Evolutionary conservation across 2,797 vertebrate genomes (phyloP), one percentile per base, ranked within the genome.

Genomic region (Galago senegalensis): DNA sequence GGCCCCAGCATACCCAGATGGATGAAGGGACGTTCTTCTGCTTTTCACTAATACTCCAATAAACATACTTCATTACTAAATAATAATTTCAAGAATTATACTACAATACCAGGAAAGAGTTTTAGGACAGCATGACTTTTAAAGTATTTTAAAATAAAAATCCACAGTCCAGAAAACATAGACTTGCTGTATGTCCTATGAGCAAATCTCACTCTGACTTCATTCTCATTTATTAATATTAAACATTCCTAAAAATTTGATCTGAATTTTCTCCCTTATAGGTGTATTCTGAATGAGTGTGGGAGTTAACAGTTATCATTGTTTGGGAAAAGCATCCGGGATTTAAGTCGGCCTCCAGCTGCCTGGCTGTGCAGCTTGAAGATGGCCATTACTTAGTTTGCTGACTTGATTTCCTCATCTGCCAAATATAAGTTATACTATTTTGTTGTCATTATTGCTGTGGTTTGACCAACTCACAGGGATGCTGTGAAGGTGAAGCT

Each of bases 111-210:
- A 76, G 4, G 23, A 58, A 34, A 43, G 31, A 56, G 43, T 27
- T 61, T 87, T 60, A 60, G 16, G 29, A 23, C 5, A 11, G 2
- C 8, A 23, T 18, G 17, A n/a, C 25, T 29, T 70, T 84, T 58
- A n/a, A 89, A 56, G 4, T n/a, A 17, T 37, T 85, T 65, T 87
- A 49, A 81, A 88, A 56, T 79, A 79, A 87, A 95, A 87, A n/a
- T 16, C 12, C 18, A 43, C 40, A 43, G 5, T 60, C n/a, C 37
- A 60, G 27, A 84, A 53, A 12, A 86, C 20, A 56, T 18, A 34
- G n/a, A 60, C 31, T 34, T 89, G 61, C 61, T 37, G 40, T 61
- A 16, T 23, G 23, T 27, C 49, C n/a, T 21, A 12, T 12, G 10
- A 20, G 53, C 8, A n/a, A 5, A 85, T 53, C 31, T 17, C 7